These are phyloP conservation scores for Cantharis lateralis DNA, from an alignment of 2,888 invertebrate genomes.

Conservation along the genomic window DNA sequence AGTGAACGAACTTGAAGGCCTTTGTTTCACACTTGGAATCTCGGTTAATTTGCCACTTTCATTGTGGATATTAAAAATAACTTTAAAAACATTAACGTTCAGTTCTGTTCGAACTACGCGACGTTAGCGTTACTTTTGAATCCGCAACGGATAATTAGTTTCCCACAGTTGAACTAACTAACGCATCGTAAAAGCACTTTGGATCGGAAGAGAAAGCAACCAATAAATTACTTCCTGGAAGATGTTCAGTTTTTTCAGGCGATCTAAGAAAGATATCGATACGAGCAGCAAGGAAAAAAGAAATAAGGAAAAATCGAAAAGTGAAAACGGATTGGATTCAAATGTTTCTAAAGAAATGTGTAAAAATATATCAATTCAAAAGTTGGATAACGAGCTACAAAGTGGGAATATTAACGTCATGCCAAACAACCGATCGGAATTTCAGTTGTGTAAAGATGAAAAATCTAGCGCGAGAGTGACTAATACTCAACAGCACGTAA, in stretches of 20 bases:
- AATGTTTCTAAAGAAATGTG: conserved; percentile 41
- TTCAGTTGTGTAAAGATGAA: conserved; percentile 42
- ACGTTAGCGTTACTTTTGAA: background rate
- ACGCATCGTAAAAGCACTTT: background rate
- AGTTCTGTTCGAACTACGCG: conserved; percentile 30
- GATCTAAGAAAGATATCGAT: conserved; percentile 45
- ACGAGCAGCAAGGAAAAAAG: conserved; percentile 31
- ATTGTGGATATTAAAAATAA: conserved; percentile 27
- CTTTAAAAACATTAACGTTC: conserved; percentile 29
- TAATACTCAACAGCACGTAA: conserved; percentile 20
- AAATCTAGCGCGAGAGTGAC: conserved; percentile 39
- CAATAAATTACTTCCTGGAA: background rate
- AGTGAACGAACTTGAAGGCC: background rate
- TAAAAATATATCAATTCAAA: conserved; percentile 49
- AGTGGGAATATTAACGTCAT: conserved; percentile 36
- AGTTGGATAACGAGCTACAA: conserved; percentile 43
- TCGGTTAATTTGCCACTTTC: background rate
- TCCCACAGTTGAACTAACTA: background rate
- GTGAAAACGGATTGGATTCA: conserved; percentile 11
- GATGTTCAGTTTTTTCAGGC: conserved; percentile 51
- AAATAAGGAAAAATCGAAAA: conserved; percentile 23
- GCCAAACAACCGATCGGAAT: conserved; percentile 41
- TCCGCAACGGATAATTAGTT: background rate
- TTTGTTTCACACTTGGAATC: background rate
- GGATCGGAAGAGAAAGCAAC: background rate